Evolutionary conservation across 2,797 vertebrate species (phyloP), one percentile per base, ranked within the genome.

Genomic region (Mus minutoides): DNA sequence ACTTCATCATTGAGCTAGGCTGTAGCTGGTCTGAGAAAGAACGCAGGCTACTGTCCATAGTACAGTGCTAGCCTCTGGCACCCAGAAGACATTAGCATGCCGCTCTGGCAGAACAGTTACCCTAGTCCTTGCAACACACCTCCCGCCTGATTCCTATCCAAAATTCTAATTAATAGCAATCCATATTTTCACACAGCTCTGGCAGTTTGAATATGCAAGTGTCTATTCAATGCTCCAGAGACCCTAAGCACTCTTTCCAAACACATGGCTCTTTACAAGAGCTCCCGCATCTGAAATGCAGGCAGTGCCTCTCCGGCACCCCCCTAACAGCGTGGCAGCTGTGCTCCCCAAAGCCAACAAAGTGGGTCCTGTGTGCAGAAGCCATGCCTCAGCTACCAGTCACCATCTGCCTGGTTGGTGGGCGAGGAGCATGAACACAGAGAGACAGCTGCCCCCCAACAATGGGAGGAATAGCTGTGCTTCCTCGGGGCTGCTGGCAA

Each of bases 381-480:
- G 98, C 98, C 97, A 97, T 98, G 98, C 98, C 98, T 98, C 98
- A 97, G 98, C 98, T 96, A 95, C 97, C 98, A 98, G 95, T 97
- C 97, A 97, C 98, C 98, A 99, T 98, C 98, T 98, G 98, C 98
- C 98, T 97, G 88, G 97, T 94, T 97, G 98, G 97, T 11, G 0
- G 96, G 98, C 94, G 97, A 93, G 21, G 97, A 98, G 97, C 75
- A 94, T 91, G 97, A 52, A 97, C 97, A 93, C 96, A 98, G 60
- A 98, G 98, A 98, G 98, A 98, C 98, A 98, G 98, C 98, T 99
- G 98, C 98, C 98, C 98, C 98, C 96, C 97, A 96, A 98, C 98
- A 98, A 98, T 98, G 97, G 90, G 93, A 96, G 96, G 98, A 98
- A 98, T 97, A 97, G 98, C 97, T 96, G 98, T 95, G 96, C 97